Evolutionary conservation across 53 echinoderm and acorn worm species (phyloP).

Genomic region (Arbacia lixula): DNA sequence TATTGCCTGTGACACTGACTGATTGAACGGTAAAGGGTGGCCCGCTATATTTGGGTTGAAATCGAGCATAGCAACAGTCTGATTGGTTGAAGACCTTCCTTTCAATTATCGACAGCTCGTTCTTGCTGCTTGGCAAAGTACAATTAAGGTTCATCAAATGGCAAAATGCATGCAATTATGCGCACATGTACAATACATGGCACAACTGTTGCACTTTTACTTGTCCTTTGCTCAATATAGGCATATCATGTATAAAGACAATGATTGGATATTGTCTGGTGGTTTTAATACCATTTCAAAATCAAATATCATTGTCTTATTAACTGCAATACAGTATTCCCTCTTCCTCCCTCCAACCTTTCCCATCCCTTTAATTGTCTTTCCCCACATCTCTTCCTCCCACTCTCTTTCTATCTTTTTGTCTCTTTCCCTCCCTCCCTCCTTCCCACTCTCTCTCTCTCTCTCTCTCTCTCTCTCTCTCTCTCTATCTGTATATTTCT

Average conservation of each 20-base stretch:
- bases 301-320: too few species aligned
- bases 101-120: slow-evolving; percentile 13
- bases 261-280: too few species aligned
- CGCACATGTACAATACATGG: too few species aligned
- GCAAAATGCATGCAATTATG: slow-evolving; percentile 4
- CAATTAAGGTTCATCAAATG: slow-evolving; percentile 38
- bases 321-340: background rate
- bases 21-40: background rate
- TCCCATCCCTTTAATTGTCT: background rate
- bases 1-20: slow-evolving; percentile 11
- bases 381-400: background rate
- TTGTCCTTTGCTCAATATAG: too few species aligned
- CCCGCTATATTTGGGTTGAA: background rate
- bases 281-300: too few species aligned
- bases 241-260: too few species aligned
- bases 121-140: slow-evolving; percentile 12
- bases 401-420: background rate
- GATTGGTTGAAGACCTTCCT: background rate
- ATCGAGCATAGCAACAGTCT: background rate
- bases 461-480: background rate
- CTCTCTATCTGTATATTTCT: background rate
- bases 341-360: background rate
- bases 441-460: background rate
- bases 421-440: background rate
- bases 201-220: too few species aligned